phyloP scores from a whole-genome alignment of 2,113 vertebrate species.

The Chitala chitala region DNA sequence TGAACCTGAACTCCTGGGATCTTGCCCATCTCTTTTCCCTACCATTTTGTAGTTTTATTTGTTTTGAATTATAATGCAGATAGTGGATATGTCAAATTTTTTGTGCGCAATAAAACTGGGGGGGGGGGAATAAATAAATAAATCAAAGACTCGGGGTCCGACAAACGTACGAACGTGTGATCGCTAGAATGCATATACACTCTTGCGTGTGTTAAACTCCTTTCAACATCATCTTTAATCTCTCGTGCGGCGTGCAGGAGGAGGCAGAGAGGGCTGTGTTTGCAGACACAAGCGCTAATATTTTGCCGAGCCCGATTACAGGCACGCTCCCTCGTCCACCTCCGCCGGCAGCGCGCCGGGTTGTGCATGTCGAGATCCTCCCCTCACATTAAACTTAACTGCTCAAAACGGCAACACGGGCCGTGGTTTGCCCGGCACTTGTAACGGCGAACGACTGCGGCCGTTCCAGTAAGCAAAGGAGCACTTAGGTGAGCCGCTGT shows the following conservation, averaged over 20 bases:
- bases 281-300: slow-evolving; percentile 44
- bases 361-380: slow-evolving; percentile 41
- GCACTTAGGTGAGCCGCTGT: no score
- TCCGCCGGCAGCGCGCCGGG: no score
- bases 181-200: slow-evolving; percentile 50
- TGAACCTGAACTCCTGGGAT: no score
- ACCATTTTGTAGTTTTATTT: not conserved
- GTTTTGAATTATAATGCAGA: not conserved
- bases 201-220: slow-evolving; percentile 60
- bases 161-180: slow-evolving; percentile 57
- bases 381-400: no score
- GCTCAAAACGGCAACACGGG: no score
- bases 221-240: slow-evolving; percentile 69
- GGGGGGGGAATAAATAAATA: slow-evolving; percentile 31
- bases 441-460: no score
- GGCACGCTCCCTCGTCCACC: no score
- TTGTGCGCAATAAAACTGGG: no score
- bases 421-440: no score
- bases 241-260: slow-evolving; percentile 49
- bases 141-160: slow-evolving; percentile 58
- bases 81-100: not conserved
- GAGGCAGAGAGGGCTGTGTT: slow-evolving; percentile 30
- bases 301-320: slow-evolving; percentile 46
- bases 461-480: no score
- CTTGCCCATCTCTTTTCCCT: not conserved